These are phyloP conservation scores for Aporrectodea caliginosa DNA, from an alignment of 1,140 invertebrate species.

Conservation along the genomic window DNA sequence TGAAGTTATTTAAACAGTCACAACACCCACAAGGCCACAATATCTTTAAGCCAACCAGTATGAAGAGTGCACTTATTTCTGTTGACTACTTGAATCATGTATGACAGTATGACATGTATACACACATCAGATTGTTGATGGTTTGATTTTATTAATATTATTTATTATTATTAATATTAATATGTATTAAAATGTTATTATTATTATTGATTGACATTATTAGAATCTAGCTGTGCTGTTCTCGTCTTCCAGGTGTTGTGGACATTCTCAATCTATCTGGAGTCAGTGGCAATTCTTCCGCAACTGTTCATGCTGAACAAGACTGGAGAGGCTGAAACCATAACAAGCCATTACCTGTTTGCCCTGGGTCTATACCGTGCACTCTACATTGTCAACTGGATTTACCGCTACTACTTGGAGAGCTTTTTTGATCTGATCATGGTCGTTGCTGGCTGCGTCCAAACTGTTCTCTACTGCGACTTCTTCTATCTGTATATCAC, in stretches of 20 bases:
- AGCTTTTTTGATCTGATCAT: conserved; percentile 21
- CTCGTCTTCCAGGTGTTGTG: conserved; percentile 72
- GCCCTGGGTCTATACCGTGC: conserved; percentile 93
- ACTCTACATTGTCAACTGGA: conserved; percentile 96
- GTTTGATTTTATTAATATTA: too few species aligned
- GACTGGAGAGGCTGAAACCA: conserved; percentile 98
- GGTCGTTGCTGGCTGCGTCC: conserved; percentile 19
- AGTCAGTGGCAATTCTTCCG: conserved; percentile 96
- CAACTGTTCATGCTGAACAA: conserved; percentile 98
- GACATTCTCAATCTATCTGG: conserved; percentile 99
- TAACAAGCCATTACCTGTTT: conserved; percentile 98
- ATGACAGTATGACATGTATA: too few species aligned
- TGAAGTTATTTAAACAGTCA: too few species aligned
- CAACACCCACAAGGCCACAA: too few species aligned
- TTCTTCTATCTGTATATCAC: conserved; percentile 28
- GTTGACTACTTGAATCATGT: too few species aligned
- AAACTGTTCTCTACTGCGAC: conserved; percentile 26
- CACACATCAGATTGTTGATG: too few species aligned
- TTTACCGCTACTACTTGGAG: conserved; percentile 68
- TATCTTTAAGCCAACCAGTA: too few species aligned
- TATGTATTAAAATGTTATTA: too few species aligned
- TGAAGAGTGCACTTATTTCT: too few species aligned
- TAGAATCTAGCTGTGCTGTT: too few species aligned
- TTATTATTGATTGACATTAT: too few species aligned
- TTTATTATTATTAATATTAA: too few species aligned